Evolutionary conservation across 1,140 invertebrate species (phyloP), one percentile per base, ranked within the genome.

Genomic region (Solenopsis fugax): DNA sequence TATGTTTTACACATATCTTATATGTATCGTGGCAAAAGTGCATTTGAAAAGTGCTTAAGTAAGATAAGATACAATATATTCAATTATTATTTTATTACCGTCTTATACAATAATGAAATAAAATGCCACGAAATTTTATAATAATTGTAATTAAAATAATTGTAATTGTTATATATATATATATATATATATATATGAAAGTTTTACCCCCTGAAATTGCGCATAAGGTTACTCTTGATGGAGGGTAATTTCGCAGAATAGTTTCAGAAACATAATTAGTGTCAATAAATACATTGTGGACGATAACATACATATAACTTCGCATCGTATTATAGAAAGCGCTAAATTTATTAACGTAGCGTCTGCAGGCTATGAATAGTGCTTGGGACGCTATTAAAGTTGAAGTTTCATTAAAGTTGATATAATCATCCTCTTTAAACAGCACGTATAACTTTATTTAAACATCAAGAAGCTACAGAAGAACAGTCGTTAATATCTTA

Each of bases 401-500:
- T 48, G 75, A 81, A 54, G 62, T 56, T 56, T 45, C 21, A 81
- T 84, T 60, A 60, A 84, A 84, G 69, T 84, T 84, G n/a, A 84
- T 82, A 82, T 72, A 82, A 82, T 84, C 78, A 58, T 71, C 41
- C 18, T 71, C 18, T 58, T 82, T 45, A 72, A 89, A 89, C 85
- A 89, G 81, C 85, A 85, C 29, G 73, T 84, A 88, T 88, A 90
- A 81, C 89, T 92, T 93, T 93, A 93, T 92, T 92, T 71, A 86
- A 92, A 91, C 88, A 92, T 90, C 80, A 87, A 90, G 88, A 90
- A 87, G 90, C 92, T 92, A 93, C 92, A 93, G 90, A 86, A 92
- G 69, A 91, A 87, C 87, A 82, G 64, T 87, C 65, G 56, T 86
- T 69, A 71, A 72, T 69, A 82, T 82, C 45, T 72, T 82, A 87